These are phyloP conservation scores for Anadara kagoshimensis DNA, from an alignment of 1,140 invertebrate species.

Conservation along the genomic window DNA sequence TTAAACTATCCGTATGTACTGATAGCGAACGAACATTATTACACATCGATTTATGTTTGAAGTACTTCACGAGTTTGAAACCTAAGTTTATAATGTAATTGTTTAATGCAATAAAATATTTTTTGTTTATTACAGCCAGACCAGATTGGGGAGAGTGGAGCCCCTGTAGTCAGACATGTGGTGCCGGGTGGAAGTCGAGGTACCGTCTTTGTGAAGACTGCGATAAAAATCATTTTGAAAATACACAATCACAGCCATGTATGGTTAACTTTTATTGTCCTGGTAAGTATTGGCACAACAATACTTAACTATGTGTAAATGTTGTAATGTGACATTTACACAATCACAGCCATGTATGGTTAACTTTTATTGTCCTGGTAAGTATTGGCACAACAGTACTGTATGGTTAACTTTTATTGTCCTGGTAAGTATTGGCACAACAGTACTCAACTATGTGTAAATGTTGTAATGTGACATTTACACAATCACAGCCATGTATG, in stretches of 20 bases:
- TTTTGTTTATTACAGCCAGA: slow-evolving; percentile 11
- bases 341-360: slow-evolving; percentile 59
- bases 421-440: slow-evolving; percentile 54
- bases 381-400: slow-evolving; percentile 51
- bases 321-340: no score
- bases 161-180: slow-evolving; percentile 64
- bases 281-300: slow-evolving; percentile 40
- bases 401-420: slow-evolving; percentile 63
- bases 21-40: no score
- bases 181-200: slow-evolving; percentile 64
- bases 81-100: no score
- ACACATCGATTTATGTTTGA: no score
- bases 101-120: no score
- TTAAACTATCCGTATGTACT: no score
- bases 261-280: slow-evolving; percentile 64
- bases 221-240: slow-evolving; percentile 57
- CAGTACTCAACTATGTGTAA: slow-evolving; percentile 46
- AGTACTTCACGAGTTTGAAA: no score
- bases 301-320: no score
- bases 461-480: neutral
- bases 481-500: slow-evolving; percentile 59
- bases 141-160: slow-evolving; percentile 67
- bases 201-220: slow-evolving; percentile 62
- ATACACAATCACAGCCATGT: slow-evolving; percentile 58
- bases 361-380: slow-evolving; percentile 65